Percentiles rank a stretch among this genome's conserved stretches.
phyloP scores from a whole-genome alignment of 2,888 invertebrate genomes.

The Petrolisthes manimaculis region DNA sequence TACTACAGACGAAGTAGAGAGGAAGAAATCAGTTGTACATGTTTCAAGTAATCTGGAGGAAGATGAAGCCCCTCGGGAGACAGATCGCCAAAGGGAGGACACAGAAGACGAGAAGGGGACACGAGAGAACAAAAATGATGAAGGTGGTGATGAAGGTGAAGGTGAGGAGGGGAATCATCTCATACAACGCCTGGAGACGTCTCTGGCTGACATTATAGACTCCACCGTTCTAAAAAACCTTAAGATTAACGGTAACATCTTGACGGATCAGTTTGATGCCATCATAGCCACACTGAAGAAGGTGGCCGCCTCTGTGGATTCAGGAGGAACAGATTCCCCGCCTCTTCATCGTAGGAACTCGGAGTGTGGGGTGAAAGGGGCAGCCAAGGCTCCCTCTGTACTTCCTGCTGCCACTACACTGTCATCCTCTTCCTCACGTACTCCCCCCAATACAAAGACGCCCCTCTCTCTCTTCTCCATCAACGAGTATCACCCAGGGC shows the following conservation, averaged over 20 bases:
- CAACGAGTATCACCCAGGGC: conserved; percentile 46
- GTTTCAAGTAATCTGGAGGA: conserved; percentile 23
- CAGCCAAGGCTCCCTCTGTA: not conserved
- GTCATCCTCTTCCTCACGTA: not conserved
- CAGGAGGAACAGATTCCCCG: conserved; percentile 42
- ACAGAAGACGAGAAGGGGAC: not conserved
- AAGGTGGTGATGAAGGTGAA: conserved; percentile 18
- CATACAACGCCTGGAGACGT: conserved; percentile 50
- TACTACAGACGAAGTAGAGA: not conserved
- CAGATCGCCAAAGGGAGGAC: not conserved
- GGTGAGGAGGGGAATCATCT: conserved; percentile 35
- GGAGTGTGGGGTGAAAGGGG: conserved; percentile 29
- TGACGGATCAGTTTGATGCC: conserved; percentile 64
- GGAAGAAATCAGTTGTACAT: conserved; percentile 46
- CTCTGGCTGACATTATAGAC: conserved; percentile 57
- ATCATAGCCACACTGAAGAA: conserved; percentile 65
- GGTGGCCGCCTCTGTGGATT: conserved; percentile 62
- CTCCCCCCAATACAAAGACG: conserved; percentile 47
- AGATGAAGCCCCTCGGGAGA: not conserved
- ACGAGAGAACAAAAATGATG: conserved; percentile 13
- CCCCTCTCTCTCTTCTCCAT: conserved; percentile 56
- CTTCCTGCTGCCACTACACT: not conserved
- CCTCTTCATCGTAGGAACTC: conserved; percentile 30
- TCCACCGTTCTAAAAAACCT: conserved; percentile 53
- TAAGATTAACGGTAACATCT: conserved; percentile 54